Evolutionary conservation across 1,140 invertebrate species (phyloP), one percentile per base, ranked within the genome.

Genomic region (Formica selysi): DNA sequence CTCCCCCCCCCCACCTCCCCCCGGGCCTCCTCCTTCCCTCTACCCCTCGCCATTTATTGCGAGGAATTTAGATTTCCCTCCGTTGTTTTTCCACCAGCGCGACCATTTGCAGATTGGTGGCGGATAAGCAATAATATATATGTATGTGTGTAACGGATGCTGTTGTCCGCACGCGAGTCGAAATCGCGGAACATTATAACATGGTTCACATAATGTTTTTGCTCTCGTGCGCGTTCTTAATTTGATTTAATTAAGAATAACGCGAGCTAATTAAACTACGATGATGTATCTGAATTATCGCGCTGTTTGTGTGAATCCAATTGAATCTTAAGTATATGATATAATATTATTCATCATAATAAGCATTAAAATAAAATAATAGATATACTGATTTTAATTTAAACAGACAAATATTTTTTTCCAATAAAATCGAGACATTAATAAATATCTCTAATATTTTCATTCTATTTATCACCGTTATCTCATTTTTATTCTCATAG

Each of bases 51-150:
- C 79, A 83, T 83, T 83, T 83, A 73, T 83, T 74, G 79, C 79
- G 54, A 38, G 38, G 79, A 83, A 83, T 83, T 83, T 83, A 83
- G 79, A 57, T 83, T 83, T 83, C 79, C 54, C 79, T 83, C 19
- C 79, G 79, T 83, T 83, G 68, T 83, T 83, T 83, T 83, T 59
- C 68, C 68, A 64, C 54, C 79, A 54, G 68, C 54, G 38, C 68
- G 79, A 83, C 79, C 79, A 83, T 83, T 83, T 83, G 79, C 68
- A 83, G 79, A 83, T 83, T 83, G 79, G 67, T 22, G 54, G 68
- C 68, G 79, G 79, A 83, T 83, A 83, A 83, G 68, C 79, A 74
- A 83, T 83, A 83, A 83, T 81, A 65, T 81, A 81, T 83, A 51
- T 13, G 1, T 29, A 29, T 29, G 1, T 29, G 1, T 29, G 26